Evolutionary conservation across 2,113 vertebrate species (phyloP).

Genomic region (Campylorhamphus procurvoides): DNA sequence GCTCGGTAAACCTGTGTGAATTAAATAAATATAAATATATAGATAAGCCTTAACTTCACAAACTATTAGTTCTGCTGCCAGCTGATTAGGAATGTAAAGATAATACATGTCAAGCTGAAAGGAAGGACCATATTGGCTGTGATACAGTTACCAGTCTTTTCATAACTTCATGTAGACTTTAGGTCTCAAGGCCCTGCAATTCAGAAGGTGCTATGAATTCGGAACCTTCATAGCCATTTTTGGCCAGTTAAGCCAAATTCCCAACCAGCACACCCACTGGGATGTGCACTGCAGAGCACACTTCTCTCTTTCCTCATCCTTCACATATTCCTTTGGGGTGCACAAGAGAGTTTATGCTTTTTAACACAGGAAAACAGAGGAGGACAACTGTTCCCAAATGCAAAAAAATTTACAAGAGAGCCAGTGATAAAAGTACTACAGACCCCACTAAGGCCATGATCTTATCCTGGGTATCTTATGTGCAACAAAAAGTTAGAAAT

Average conservation of each 20-base stretch:
- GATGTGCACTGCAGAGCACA: not conserved
- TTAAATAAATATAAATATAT: not conserved
- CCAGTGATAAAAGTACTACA: not conserved
- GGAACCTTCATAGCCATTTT: not conserved
- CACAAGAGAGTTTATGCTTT: fast-evolving
- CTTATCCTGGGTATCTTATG: not conserved
- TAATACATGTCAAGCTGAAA: not conserved
- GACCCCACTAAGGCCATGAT: not conserved
- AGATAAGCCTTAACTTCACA: not conserved
- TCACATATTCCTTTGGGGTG: fast-evolving
- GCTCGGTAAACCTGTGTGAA: constrained; percentile 85
- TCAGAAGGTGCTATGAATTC: not conserved
- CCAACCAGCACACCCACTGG: not conserved
- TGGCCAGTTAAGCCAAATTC: not conserved
- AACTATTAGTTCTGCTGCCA: not conserved
- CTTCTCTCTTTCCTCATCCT: not conserved
- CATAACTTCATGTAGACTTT: not conserved
- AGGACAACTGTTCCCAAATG: not conserved
- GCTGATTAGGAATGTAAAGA: not conserved
- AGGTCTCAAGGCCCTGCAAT: not conserved
- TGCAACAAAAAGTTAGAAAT: not conserved
- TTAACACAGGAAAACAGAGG: not conserved
- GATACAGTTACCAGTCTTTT: not conserved
- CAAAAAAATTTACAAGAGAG: not conserved
- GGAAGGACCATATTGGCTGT: not conserved